Percentiles rank a stretch among this genome's conserved stretches.
phyloP scores from a whole-genome alignment of 2,888 invertebrate genomes.

The Gibbula magus region DNA sequence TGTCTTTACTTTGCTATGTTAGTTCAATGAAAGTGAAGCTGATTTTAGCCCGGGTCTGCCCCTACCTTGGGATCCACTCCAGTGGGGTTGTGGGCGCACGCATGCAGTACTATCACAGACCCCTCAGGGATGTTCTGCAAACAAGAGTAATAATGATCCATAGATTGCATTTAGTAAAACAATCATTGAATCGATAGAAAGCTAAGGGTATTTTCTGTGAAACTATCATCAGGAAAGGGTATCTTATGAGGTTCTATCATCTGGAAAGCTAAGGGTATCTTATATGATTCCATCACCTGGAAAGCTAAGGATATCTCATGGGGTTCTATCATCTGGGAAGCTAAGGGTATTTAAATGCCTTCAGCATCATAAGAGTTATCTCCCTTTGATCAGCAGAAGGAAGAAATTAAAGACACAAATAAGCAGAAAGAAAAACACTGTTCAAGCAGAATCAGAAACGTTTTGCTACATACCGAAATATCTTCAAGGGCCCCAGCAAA shows the following conservation, averaged over 20 bases:
- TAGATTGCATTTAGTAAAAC: not conserved
- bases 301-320: not conserved
- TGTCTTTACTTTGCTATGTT: too few species aligned
- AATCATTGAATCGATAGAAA: not conserved
- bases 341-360: not conserved
- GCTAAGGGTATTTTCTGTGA: not conserved
- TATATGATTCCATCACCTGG: not conserved
- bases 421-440: too few species aligned
- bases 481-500: conserved; percentile 92
- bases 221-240: not conserved
- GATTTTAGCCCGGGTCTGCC: not conserved
- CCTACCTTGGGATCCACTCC: conserved; percentile 75
- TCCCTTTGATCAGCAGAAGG: too few species aligned
- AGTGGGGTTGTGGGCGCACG: conserved; percentile 99
- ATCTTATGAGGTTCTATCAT: not conserved
- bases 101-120: conserved; percentile 93
- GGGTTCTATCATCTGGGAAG: not conserved
- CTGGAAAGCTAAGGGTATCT: not conserved
- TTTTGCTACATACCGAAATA: conserved; percentile 77
- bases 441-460: not conserved
- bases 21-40: too few species aligned
- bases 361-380: not conserved
- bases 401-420: too few species aligned
- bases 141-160: not conserved
- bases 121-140: conserved; percentile 92